Evolutionary conservation across 2,797 vertebrate genomes (phyloP).

Genomic region (Pangasius mekongensis): DNA sequence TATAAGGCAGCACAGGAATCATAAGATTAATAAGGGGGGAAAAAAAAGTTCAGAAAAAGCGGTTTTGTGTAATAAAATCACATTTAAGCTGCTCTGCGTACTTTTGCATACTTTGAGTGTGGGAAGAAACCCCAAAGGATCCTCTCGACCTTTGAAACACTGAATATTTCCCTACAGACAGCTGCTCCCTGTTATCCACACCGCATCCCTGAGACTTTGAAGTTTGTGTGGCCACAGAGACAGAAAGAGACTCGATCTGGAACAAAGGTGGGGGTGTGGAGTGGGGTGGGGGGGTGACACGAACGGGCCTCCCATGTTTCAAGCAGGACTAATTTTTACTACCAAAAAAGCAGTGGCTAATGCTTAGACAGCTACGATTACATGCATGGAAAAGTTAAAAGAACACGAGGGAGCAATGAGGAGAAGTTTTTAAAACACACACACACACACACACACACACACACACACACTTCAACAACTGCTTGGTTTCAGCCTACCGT

Average conservation of each 20-base stretch:
- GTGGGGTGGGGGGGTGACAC: no score
- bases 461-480: slow-evolving; percentile 8
- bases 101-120: not conserved
- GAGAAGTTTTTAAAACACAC: not conserved
- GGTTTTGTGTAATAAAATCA: not conserved
- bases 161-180: slow-evolving; percentile 48
- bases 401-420: slow-evolving; percentile 24
- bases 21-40: not conserved
- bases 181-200: slow-evolving; percentile 52
- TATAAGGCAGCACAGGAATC: not conserved
- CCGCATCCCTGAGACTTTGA: slow-evolving; percentile 49
- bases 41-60: not conserved
- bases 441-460: not conserved
- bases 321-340: slow-evolving; percentile 47
- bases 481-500: slow-evolving; percentile 25
- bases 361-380: not conserved
- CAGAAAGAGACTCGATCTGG: slow-evolving; percentile 26
- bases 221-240: slow-evolving; percentile 30
- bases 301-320: slow-evolving; percentile 14
- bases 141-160: slow-evolving; percentile 41
- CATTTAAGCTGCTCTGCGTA: not conserved
- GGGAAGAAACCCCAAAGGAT: slow-evolving; percentile 11
- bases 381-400: slow-evolving; percentile 1
- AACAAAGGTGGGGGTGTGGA: not conserved
- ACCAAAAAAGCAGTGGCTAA: not conserved